These are phyloP conservation scores for Dynastes tityus DNA, from an alignment of 2,888 invertebrate species.

Conservation along the genomic window DNA sequence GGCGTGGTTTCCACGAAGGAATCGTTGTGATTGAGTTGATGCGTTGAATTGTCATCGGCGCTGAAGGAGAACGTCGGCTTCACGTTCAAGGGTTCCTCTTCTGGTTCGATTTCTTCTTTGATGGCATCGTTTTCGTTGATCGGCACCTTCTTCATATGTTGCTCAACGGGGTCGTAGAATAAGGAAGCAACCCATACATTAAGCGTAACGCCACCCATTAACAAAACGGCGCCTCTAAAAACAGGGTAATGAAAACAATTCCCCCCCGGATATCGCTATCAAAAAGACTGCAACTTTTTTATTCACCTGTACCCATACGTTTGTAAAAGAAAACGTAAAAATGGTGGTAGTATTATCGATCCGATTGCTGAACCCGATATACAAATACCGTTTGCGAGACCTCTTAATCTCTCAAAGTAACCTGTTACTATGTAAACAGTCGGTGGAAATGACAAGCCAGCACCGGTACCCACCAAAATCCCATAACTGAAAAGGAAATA, in stretches of 20 bases:
- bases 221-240: conserved; percentile 83
- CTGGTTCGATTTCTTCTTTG: conserved; percentile 68
- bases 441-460: conserved; percentile 89
- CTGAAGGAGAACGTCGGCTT: conserved; percentile 68
- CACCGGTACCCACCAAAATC: conserved; percentile 86
- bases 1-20: conserved; percentile 62
- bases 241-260: conserved; percentile 58
- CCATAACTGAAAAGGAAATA: conserved; percentile 78
- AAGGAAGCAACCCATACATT: conserved; percentile 90
- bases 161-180: conserved; percentile 88
- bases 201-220: conserved; percentile 86
- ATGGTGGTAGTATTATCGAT: conserved; percentile 87
- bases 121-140: conserved; percentile 65
- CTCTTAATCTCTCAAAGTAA: conserved; percentile 85
- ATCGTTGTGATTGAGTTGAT: conserved; percentile 66
- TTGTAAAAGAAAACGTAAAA: conserved; percentile 80
- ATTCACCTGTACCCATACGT: conserved; percentile 83
- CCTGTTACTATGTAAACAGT: conserved; percentile 93
- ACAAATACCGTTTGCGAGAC: conserved; percentile 89
- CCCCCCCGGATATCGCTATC: conserved; percentile 30
- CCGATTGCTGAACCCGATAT: conserved; percentile 92
- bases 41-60: conserved; percentile 63
- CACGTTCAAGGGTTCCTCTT: conserved; percentile 60
- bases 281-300: conserved; percentile 56
- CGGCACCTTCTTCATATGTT: conserved; percentile 82